phyloP scores from a whole-genome alignment of 1,140 invertebrate genomes.

The Papilio machaon region DNA sequence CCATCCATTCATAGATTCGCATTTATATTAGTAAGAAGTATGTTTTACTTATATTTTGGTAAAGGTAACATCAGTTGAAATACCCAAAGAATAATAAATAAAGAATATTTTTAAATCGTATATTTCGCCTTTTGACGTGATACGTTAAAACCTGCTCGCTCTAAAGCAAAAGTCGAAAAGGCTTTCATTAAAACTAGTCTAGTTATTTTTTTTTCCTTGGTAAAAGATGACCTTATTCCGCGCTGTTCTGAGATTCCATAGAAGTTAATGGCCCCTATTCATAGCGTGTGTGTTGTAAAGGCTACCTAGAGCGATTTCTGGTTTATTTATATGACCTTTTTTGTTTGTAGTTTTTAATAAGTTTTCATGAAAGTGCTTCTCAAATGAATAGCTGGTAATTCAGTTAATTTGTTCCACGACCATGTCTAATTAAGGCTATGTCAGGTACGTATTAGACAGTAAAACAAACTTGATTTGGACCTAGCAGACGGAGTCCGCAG shows the following conservation, averaged over 20 bases:
- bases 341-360: slow-evolving; percentile 17
- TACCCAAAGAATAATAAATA: not conserved
- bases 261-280: slow-evolving; percentile 33
- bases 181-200: slow-evolving; percentile 38
- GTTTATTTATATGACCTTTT: slow-evolving; percentile 21
- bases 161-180: slow-evolving; percentile 36
- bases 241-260: slow-evolving; percentile 26
- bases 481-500: too few relatives aligned
- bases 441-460: too few relatives aligned
- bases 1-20: too few relatives aligned
- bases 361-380: not conserved
- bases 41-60: too few relatives aligned
- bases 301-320: slow-evolving; percentile 18
- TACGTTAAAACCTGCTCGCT: slow-evolving; percentile 31
- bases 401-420: not conserved
- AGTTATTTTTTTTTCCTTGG: slow-evolving; percentile 35
- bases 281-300: slow-evolving; percentile 26
- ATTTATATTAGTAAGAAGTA: too few relatives aligned
- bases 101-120: slow-evolving; percentile 14
- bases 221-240: slow-evolving; percentile 35
- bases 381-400: not conserved
- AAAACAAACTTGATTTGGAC: too few relatives aligned
- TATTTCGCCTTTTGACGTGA: slow-evolving; percentile 31
- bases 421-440: not conserved
- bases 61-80: too few relatives aligned